These are phyloP conservation scores for Tautogolabrus adspersus DNA, from an alignment of 2,113 vertebrate genomes.

Conservation along the genomic window DNA sequence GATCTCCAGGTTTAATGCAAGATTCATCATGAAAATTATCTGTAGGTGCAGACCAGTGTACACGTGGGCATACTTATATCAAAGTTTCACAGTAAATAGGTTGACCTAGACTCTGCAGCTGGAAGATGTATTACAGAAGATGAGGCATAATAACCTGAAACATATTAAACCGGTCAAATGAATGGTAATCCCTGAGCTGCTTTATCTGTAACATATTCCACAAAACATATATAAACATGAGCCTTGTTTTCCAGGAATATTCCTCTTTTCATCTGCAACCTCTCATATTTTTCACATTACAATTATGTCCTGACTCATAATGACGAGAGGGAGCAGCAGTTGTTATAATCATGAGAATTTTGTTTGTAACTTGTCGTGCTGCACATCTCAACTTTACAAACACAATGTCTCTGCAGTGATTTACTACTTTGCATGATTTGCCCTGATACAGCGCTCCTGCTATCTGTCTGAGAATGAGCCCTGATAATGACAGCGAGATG, in stretches of 20 bases:
- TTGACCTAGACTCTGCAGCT: not conserved
- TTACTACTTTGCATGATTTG: conserved; percentile 70
- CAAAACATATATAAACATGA: not conserved
- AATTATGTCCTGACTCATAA: conserved; percentile 4
- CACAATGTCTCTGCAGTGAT: conserved; percentile 27
- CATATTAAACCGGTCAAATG: not conserved
- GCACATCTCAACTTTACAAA: conserved; percentile 16
- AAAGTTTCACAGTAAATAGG: not conserved
- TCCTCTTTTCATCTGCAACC: not conserved
- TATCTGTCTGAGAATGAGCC: conserved; percentile 43
- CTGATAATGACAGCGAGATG: conserved; percentile 61
- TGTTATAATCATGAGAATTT: conserved; percentile 39
- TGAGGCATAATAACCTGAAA: not conserved
- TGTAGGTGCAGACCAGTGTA: no score
- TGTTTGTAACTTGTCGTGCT: conserved; percentile 44
- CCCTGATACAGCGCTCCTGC: conserved; percentile 40
- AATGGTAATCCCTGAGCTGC: not conserved
- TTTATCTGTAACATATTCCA: conserved; percentile 4
- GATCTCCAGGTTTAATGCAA: no score
- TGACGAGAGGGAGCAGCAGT: conserved; percentile 4
- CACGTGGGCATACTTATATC: no score
- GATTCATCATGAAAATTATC: not conserved
- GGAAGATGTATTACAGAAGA: not conserved
- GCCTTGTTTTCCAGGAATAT: not conserved
- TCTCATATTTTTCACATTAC: conserved; percentile 6